Evolutionary conservation across 2,113 vertebrate species (phyloP).

Genomic region (Grammomys surdaster): DNA sequence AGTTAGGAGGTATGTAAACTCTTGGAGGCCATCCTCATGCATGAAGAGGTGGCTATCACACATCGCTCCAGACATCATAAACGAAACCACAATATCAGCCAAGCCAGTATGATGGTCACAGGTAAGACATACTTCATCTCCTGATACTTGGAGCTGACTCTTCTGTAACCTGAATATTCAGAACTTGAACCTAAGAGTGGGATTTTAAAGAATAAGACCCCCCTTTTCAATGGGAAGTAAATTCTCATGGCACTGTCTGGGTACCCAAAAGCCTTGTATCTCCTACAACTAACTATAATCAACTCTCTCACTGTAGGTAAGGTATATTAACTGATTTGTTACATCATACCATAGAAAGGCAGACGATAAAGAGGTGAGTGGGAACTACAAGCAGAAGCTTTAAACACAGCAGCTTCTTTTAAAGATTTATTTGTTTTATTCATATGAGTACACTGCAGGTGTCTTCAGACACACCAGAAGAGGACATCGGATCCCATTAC

Average conservation of each 20-base stretch:
- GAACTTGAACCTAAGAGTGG: background rate
- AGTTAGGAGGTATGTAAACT: background rate
- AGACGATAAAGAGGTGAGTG: background rate
- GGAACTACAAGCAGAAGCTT: too few relatives aligned
- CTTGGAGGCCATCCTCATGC: background rate
- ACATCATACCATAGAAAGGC: background rate
- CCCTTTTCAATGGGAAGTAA: background rate
- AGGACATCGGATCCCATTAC: too few relatives aligned
- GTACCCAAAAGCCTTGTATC: background rate
- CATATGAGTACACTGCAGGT: too few relatives aligned
- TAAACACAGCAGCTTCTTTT: background rate
- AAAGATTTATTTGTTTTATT: too few relatives aligned
- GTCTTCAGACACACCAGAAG: too few relatives aligned
- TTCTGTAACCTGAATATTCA: background rate
- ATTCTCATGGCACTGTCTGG: background rate
- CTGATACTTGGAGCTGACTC: background rate
- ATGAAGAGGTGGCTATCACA: background rate
- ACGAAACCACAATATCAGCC: background rate
- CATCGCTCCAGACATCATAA: background rate
- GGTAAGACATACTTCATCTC: background rate
- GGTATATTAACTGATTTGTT: background rate
- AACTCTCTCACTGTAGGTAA: background rate
- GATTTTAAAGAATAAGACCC: background rate
- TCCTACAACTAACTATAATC: background rate
- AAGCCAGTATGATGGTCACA: background rate